These are phyloP conservation scores for Eupithecia inturbata DNA, from an alignment of 2,888 invertebrate genomes.

Conservation along the genomic window DNA sequence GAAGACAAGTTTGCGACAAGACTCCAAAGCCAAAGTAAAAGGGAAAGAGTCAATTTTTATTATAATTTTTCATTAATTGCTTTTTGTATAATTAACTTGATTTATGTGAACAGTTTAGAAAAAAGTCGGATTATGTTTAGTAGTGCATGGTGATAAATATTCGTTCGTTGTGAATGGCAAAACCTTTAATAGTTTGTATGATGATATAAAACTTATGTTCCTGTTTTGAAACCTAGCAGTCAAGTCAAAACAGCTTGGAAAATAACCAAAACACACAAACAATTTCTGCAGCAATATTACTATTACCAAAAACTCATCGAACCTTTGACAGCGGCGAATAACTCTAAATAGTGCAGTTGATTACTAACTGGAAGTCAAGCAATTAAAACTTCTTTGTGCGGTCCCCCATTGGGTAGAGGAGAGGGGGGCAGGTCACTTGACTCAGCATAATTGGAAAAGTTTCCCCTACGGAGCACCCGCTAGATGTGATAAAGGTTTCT, in stretches of 20 bases:
- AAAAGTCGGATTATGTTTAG: too few species aligned
- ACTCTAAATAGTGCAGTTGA: conserved; percentile 75
- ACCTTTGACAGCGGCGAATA: conserved; percentile 49
- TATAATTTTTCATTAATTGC: neutral
- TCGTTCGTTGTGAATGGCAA: too few species aligned
- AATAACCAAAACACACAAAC: neutral
- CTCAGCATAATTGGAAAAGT: conserved; percentile 70
- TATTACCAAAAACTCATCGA: conserved; percentile 35
- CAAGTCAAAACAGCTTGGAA: neutral
- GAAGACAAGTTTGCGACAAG: too few species aligned
- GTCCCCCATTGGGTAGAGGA: conserved; percentile 52
- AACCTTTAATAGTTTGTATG: too few species aligned
- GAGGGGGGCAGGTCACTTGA: conserved; percentile 68
- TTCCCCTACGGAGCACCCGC: conserved; percentile 44
- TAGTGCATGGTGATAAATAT: too few species aligned
- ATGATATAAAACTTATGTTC: too few species aligned
- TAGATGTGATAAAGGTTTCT: conserved; percentile 44
- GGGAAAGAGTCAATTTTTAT: too few species aligned
- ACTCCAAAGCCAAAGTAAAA: too few species aligned
- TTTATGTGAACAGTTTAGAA: too few species aligned
- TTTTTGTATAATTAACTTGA: too few species aligned
- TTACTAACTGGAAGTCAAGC: conserved; percentile 75
- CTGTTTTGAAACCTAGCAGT: neutral
- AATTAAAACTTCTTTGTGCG: conserved; percentile 83
- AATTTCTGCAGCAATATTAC: neutral